Percentiles rank a stretch among this genome's conserved stretches.
These are phyloP conservation scores for Pinna nobilis DNA, from an alignment of 1,140 invertebrate species.

Conservation along the genomic window DNA sequence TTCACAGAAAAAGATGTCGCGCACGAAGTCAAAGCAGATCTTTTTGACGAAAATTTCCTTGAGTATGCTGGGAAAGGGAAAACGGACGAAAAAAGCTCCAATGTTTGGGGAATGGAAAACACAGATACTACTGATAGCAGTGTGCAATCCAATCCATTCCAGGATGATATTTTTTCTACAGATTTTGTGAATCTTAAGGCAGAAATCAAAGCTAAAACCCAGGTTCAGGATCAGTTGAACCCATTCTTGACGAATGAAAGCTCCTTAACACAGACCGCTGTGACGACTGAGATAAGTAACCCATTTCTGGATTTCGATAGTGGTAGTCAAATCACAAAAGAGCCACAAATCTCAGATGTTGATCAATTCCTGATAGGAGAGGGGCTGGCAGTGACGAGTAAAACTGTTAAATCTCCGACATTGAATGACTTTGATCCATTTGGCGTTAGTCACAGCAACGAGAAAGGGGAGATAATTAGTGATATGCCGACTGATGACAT, in stretches of 20 bases:
- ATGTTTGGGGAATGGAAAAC: constrained; percentile 39
- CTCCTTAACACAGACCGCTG: no score
- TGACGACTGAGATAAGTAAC: constrained; percentile 22
- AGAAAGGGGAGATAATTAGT: no score
- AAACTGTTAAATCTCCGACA: not conserved
- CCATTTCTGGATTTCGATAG: constrained; percentile 39
- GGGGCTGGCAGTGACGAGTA: no score
- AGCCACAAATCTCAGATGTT: no score
- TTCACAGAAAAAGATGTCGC: constrained; percentile 16
- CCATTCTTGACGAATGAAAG: constrained; percentile 52
- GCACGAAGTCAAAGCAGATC: not conserved
- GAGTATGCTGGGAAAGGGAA: constrained; percentile 27
- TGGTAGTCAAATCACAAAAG: no score
- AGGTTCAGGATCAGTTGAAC: constrained; percentile 29
- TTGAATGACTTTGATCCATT: not conserved
- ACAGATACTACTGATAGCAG: constrained; percentile 9
- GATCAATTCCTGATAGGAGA: no score
- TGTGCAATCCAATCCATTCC: constrained; percentile 60
- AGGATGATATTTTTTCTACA: constrained; percentile 59
- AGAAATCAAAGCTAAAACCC: not conserved
- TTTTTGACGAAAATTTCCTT: constrained; percentile 63
- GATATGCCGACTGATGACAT: no score
- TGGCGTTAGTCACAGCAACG: no score
- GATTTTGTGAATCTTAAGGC: constrained; percentile 10
- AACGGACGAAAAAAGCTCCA: no score